Evolutionary conservation across 2,888 invertebrate genomes (phyloP).

Genomic region (Eupithecia insigniata): DNA sequence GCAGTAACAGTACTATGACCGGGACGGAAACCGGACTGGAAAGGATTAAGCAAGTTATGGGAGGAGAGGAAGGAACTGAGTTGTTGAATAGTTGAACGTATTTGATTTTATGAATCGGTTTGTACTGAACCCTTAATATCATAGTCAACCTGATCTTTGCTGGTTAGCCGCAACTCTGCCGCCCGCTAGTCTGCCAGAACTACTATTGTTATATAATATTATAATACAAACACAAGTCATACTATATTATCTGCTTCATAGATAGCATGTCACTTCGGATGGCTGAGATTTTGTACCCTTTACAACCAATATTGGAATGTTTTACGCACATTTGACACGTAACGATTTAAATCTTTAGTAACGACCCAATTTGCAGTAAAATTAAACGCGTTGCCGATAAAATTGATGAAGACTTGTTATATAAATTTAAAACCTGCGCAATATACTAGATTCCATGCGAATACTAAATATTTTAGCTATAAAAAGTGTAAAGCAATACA

Average conservation of each 20-base stretch:
- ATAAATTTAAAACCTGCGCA: background rate
- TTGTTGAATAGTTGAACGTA: too few relatives aligned
- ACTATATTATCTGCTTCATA: constrained; percentile 10
- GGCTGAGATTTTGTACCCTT: background rate
- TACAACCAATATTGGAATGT: background rate
- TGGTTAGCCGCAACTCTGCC: constrained; percentile 24
- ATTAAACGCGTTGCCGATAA: background rate
- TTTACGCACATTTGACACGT: background rate
- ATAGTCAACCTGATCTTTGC: constrained; percentile 26
- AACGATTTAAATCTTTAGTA: too few relatives aligned
- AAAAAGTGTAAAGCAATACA: constrained; percentile 4
- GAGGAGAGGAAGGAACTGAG: too few relatives aligned
- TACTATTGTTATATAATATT: constrained; percentile 26
- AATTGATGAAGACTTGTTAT: constrained; percentile 1
- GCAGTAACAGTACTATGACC: too few relatives aligned
- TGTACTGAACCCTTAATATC: constrained; percentile 20
- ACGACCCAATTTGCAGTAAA: background rate
- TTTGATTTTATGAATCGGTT: background rate
- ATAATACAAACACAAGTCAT: constrained; percentile 5
- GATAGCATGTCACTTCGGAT: background rate
- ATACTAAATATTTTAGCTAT: constrained; percentile 9
- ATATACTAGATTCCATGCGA: background rate
- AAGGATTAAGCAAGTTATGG: too few relatives aligned
- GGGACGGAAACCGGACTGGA: too few relatives aligned
- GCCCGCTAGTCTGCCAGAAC: constrained; percentile 33